Conservation (phyloP, 2,113 vertebrate species). For the Promerops cafer region DNA sequence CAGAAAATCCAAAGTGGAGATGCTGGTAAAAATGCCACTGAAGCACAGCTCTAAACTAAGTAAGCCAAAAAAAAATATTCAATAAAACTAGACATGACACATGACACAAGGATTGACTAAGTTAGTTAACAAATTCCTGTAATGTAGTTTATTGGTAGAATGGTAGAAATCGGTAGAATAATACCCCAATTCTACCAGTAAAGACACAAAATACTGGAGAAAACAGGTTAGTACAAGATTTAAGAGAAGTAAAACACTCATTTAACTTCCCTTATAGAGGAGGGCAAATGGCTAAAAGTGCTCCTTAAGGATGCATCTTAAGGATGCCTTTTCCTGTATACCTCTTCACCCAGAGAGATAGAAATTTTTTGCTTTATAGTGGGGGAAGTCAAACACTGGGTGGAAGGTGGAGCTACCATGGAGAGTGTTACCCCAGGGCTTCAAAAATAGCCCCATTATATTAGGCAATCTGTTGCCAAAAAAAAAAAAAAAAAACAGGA, state of each 20-base stretch:
- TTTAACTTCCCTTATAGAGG: not conserved
- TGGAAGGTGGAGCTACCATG: not conserved
- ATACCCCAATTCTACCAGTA: not conserved
- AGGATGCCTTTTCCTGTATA: not conserved
- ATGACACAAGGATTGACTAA: not conserved
- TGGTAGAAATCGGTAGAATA: no score
- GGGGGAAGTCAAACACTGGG: not conserved
- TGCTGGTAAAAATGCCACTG: not conserved
- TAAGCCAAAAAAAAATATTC: no score
- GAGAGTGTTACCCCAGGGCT: not conserved
- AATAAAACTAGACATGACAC: not conserved
- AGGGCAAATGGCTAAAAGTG: not conserved
- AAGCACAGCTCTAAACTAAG: not conserved
- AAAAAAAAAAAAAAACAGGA: no score
- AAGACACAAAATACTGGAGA: not conserved
- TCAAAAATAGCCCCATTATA: not conserved
- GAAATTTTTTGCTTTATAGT: not conserved
- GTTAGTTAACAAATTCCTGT: not conserved
- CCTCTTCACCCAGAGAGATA: not conserved
- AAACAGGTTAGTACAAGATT: no score
- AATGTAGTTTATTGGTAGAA: not conserved
- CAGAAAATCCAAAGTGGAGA: rapidly evolving
- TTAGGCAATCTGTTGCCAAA: not conserved
- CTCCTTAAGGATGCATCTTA: not conserved
- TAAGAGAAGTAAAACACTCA: not conserved